A percentile compares a stretch with the other conserved stretches of the same genome.
These are phyloP conservation scores for Brachionus asplanchnoidis DNA, from an alignment of 1,140 invertebrate genomes.

Conservation along the genomic window DNA sequence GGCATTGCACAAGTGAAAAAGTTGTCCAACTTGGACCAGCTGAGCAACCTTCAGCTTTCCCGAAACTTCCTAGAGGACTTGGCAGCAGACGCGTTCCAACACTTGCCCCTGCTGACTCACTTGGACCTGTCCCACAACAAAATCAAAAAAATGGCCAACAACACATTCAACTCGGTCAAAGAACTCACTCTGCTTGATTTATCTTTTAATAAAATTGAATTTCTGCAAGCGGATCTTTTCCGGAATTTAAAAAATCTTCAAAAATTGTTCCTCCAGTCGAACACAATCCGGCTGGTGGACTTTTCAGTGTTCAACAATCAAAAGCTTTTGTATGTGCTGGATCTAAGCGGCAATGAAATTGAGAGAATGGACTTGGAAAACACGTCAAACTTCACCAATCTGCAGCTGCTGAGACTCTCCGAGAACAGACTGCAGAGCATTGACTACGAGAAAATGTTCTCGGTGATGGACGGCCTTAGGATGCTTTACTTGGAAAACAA, in stretches of 20 bases:
- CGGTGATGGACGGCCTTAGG: neutral
- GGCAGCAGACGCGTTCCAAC: neutral
- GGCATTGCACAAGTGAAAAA: neutral
- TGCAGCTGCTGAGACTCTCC: neutral
- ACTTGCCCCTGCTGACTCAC: neutral
- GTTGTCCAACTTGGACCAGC: neutral
- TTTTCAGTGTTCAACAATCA: neutral
- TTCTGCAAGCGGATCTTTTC: neutral
- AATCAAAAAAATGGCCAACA: neutral
- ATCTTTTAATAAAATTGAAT: neutral
- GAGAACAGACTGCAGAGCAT: neutral
- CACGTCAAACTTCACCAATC: neutral
- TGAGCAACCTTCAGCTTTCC: neutral
- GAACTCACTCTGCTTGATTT: neutral
- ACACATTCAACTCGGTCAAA: neutral
- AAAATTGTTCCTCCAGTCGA: neutral
- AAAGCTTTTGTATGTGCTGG: neutral
- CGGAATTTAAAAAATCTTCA: neutral
- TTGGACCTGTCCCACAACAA: neutral
- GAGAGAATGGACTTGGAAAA: neutral
- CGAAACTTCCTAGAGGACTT: neutral
- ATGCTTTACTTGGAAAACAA: conserved; percentile 14
- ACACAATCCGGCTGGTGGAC: neutral
- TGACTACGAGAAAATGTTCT: neutral
- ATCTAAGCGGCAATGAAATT: neutral